Evolutionary conservation across 1,140 invertebrate genomes (phyloP), one percentile per base, ranked within the genome.

Genomic region (Andricus grossulariae): DNA sequence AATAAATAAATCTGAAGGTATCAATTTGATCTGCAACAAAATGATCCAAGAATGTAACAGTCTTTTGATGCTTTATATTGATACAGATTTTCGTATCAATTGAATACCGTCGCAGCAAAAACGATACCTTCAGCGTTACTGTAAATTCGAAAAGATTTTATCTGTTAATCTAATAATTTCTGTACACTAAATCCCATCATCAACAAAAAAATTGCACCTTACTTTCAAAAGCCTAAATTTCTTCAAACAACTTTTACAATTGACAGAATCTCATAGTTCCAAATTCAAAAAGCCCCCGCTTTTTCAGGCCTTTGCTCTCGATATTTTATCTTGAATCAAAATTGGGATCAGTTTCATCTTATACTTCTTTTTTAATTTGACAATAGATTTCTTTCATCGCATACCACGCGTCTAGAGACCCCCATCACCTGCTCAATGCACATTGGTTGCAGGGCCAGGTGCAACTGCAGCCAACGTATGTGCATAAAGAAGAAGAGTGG

Each of bases 401-500:
- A 57, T 57, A 21, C 55, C 55, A 57, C 19, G 52, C 16, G 52
- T 54, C 52, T 16, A 54, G 55, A 45, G 39, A 45, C 25, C 19
- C 18, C 55, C 19, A 57, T 32, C 55, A 57, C 55, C 55, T 57
- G 55, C 19, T 21, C 25, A 12, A 25, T 57, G 55, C 19, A 13
- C 25, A 12, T 12, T 57, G 55, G 21, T 25, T 57, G 19, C 21
- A 57, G 55, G 55, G 11, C 55, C 55, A 57, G 55, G 55, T 57
- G 55, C 55, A 57, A 57, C 55, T 57, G 55, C 12, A 57, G 55
- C 18, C 13, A 21, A 57, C 19, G 25, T 57, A 57, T 57, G 55
- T 57, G 55, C 55, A 57, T 57, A 57, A 57, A 57, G 25, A 18
- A 57, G 55, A 21, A 11, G 55, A 57, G 54, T 57, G 19, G 54